phyloP scores from a whole-genome alignment of 2,797 vertebrate genomes.

The Rhabdomys pumilio region DNA sequence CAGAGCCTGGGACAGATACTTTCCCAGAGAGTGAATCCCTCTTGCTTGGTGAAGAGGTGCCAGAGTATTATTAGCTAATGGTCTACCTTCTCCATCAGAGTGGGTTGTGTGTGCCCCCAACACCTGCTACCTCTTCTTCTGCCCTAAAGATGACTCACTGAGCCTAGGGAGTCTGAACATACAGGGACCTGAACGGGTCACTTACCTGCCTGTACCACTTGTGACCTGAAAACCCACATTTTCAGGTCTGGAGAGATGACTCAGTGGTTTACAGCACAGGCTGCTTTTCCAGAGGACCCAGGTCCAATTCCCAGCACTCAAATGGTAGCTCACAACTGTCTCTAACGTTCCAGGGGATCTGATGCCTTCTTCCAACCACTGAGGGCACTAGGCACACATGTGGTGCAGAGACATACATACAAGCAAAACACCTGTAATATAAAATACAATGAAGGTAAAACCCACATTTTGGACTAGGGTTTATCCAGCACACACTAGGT shows the following conservation, averaged over 20 bases:
- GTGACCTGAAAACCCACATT: conserved; percentile 76
- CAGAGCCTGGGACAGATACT: not conserved
- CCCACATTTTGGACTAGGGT: conserved; percentile 47
- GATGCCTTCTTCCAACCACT: not conserved
- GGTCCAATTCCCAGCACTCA: not conserved
- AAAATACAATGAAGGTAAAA: conserved; percentile 44
- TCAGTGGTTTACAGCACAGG: not conserved
- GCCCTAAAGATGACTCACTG: not conserved
- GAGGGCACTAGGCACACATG: not conserved
- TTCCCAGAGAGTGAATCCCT: not conserved
- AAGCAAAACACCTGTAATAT: not conserved
- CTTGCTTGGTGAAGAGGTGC: not conserved
- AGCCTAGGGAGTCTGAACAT: not conserved
- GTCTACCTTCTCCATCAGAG: not conserved
- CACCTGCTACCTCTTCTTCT: not conserved
- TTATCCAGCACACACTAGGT: not conserved
- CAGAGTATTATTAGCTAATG: not conserved
- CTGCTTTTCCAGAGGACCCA: not conserved
- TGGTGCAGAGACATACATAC: not conserved
- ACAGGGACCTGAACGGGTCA: conserved; percentile 30
- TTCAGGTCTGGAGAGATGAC: not conserved
- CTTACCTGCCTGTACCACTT: not conserved
- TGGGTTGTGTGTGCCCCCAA: not conserved
- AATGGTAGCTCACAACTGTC: not conserved
- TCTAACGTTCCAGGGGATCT: not conserved